These are phyloP conservation scores for Eupeodes luniger DNA, from an alignment of 2,888 invertebrate genomes.

Conservation along the genomic window DNA sequence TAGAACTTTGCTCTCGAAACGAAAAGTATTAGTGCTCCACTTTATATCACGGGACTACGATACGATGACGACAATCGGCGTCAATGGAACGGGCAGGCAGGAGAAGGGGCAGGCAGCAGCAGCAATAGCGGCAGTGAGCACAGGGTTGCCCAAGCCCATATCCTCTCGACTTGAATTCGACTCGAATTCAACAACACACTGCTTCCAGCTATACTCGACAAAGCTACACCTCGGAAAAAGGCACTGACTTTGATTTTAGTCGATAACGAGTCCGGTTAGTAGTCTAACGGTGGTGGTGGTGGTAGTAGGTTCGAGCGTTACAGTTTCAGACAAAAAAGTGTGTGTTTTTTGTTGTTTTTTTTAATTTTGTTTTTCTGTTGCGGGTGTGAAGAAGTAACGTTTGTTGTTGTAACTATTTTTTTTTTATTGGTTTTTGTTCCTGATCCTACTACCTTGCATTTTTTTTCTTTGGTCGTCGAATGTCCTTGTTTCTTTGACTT, in stretches of 20 bases:
- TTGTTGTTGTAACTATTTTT: slow-evolving; percentile 51
- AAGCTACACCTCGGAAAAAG: slow-evolving; percentile 69
- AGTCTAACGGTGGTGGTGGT: slow-evolving; percentile 74
- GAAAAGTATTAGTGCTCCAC: slow-evolving; percentile 66
- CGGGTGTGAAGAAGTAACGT: slow-evolving; percentile 65
- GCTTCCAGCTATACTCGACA: slow-evolving; percentile 47
- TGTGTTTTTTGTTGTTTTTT: slow-evolving; percentile 9
- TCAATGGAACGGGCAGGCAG: not conserved
- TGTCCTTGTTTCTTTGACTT: slow-evolving; percentile 33
- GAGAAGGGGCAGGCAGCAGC: not conserved
- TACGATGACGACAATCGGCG: slow-evolving; percentile 15
- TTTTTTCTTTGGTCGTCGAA: slow-evolving; percentile 24
- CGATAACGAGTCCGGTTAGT: slow-evolving; percentile 76
- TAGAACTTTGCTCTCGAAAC: slow-evolving; percentile 65
- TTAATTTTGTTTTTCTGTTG: slow-evolving; percentile 6
- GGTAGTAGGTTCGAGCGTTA: slow-evolving; percentile 72
- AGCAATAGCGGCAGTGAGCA: not conserved
- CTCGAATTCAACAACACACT: slow-evolving; percentile 26
- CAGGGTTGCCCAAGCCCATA: slow-evolving; percentile 44
- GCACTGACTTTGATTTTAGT: slow-evolving; percentile 75
- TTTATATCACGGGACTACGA: slow-evolving; percentile 37
- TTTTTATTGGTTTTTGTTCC: slow-evolving; percentile 9
- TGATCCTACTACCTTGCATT: slow-evolving; percentile 7
- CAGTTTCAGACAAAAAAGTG: slow-evolving; percentile 54
- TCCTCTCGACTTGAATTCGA: slow-evolving; percentile 34